Conservation (phyloP, 2,888 invertebrate genomes). For the Halictus ligatus region DNA sequence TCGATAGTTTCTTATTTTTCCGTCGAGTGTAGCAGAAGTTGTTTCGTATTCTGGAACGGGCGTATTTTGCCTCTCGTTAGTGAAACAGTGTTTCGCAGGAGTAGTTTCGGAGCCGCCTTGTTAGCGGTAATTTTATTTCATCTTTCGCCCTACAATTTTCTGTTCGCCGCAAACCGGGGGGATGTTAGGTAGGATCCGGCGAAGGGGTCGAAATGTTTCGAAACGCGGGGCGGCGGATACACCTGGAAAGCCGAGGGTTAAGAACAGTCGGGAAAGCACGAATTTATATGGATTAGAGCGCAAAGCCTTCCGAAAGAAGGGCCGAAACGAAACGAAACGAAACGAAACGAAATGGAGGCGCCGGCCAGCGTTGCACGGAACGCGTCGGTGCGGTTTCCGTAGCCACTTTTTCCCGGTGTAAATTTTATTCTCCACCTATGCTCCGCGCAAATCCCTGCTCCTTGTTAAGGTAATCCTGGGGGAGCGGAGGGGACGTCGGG, state of each 20-base stretch:
- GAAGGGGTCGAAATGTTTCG: slow-evolving; percentile 14
- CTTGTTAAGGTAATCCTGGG: slow-evolving; percentile 57
- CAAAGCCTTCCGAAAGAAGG: slow-evolving; percentile 1
- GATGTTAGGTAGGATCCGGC: neutral
- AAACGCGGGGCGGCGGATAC: neutral
- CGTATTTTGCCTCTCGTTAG: slow-evolving; percentile 6
- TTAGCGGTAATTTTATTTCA: slow-evolving; percentile 19
- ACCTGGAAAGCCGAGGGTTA: neutral
- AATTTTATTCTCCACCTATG: slow-evolving; percentile 55
- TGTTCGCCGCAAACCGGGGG: neutral
- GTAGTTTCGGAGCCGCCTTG: neutral
- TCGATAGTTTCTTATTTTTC: neutral
- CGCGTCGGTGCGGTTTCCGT: neutral
- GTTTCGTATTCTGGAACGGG: neutral
- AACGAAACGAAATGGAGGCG: neutral
- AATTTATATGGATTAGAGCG: slow-evolving; percentile 50
- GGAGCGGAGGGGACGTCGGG: slow-evolving; percentile 15
- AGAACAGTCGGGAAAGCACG: slow-evolving; percentile 5
- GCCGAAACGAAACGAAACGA: neutral
- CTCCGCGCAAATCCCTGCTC: slow-evolving; percentile 45
- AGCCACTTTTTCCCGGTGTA: slow-evolving; percentile 24
- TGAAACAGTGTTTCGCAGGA: neutral
- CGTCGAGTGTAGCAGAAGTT: neutral
- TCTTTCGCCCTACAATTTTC: neutral
- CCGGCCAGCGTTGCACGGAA: neutral